Evolutionary conservation across 1,140 invertebrate species (phyloP).

Genomic region (Druon quercuslanigerum): DNA sequence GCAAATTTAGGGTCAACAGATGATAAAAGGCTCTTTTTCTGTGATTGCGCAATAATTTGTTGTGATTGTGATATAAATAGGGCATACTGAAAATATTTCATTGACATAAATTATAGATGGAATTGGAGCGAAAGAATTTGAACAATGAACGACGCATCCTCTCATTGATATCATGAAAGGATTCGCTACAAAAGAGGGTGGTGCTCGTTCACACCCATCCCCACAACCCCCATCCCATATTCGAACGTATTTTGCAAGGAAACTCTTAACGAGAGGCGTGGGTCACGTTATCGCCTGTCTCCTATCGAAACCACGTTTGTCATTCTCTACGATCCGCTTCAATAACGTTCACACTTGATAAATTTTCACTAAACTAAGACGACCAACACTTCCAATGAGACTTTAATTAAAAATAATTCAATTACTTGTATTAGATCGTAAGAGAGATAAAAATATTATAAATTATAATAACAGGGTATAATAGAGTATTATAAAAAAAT

Average conservation of each 20-base stretch:
- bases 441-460: too few relatives aligned
- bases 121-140: background rate
- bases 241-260: constrained; percentile 13
- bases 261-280: background rate
- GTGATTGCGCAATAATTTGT: too few relatives aligned
- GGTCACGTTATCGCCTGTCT: background rate
- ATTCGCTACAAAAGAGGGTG: background rate
- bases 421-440: too few relatives aligned
- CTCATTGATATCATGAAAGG: background rate
- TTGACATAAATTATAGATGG: background rate
- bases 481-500: too few relatives aligned
- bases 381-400: background rate
- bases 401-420: background rate
- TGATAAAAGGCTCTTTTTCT: too few relatives aligned
- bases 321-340: background rate
- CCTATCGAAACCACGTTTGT: background rate
- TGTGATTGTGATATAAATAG: too few relatives aligned
- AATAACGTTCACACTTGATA: background rate
- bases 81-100: too few relatives aligned
- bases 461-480: too few relatives aligned
- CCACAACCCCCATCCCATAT: background rate
- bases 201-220: background rate
- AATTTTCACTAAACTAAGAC: background rate
- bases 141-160: constrained; percentile 1
- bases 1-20: too few relatives aligned